Base-by-base conservation (phyloP, 2,797 vertebrate genomes). In the Neostethus bicornis region DNA sequence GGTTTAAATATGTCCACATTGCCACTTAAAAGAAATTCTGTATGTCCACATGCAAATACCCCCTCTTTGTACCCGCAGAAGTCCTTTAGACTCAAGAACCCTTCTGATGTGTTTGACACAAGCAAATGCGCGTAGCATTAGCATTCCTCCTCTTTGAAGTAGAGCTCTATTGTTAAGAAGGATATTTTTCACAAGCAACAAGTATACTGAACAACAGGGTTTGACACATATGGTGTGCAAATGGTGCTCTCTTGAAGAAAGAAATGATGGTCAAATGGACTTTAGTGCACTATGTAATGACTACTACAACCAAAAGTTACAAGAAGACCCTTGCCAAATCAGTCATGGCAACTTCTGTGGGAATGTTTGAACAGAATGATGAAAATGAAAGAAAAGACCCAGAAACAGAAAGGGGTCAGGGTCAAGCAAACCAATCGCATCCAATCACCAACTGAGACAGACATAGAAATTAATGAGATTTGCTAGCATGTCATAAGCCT, bases 221-320 rank as follows among this genome's bases (percentile, higher is more conserved):
- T 37, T 4, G 2, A 23, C 51, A 26, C 25, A 56, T 26, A 66
- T 20, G 28, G 56, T 31, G 31, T 24, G 32, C 29, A 51, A 47
- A 77, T 63, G 51, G 52, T 55, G 49, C 61, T 39, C 70, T 55
- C 51, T 70, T 68, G 23, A 71, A 67, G 32, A 79, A 68, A 42
- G 49, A 32, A 45, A n/a, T 60, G 54, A 61, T 25, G 65, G 55
- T 51, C 10, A 7, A 49, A 69, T 39, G 42, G 28, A 56, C 13
- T n/a, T n/a, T n/a, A n/a, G n/a, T n/a, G n/a, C 13, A 14, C 12
- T 2, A 32, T 32, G 31, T 83, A 62, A 81, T 61, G 63, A 73
- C 73, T 68, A 61, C 51, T 50, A 68, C 51, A 62, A 58, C 79
- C 13, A 32, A 32, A 32, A 32, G 31, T 6, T 32, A 32, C 31